Evolutionary conservation across 2,113 vertebrate species (phyloP), one percentile per base, ranked within the genome.

Genomic region (Mohoua ochrocephala): DNA sequence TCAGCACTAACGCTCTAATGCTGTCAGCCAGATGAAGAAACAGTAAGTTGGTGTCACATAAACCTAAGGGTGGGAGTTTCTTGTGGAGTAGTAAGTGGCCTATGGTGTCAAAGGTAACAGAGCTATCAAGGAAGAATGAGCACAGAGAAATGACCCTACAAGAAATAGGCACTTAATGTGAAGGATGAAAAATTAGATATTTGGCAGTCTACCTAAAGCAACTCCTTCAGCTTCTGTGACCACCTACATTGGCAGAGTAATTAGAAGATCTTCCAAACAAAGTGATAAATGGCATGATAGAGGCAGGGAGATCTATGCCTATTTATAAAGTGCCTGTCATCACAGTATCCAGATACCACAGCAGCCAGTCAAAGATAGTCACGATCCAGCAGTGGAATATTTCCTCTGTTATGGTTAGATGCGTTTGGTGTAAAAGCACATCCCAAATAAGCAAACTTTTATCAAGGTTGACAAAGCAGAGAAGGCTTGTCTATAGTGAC

Each of bases 171-270:
- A 90, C 84, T 93, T 93, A 89, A 88, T 84, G 87, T 91, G 91
- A 93, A 90, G 91, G 86, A 91, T 95, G 96, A 96, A 94, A 96
- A 97, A 97, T 95, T 85, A 95, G 83, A 23, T 89, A 92, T 87
- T 96, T 96, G 85, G 82, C 96, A 93, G 84, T 56, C 89, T 75
- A 97, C 91, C 93, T 96, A 95, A 94, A 96, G 96, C 75, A 87
- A 95, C 91, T 96, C 96, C 65, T 97, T 96, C 88, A 93, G 78
- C 95, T 95, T 56, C 86, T 94, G 91, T 5, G 89, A 93, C 97
- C 96, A 97, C 97, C 96, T 92, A 96, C 95, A 78, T 69, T 82
- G 97, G 93, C 78, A 97, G 90, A 96, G 94, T 97, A 97, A 97
- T 97, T 97, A 97, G 96, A 91, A 87, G 77, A 77, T 89, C 94